These are phyloP conservation scores for Bolinopsis microptera DNA, from an alignment of 37 sponge, comb jelly and placozoan species.

Conservation along the genomic window DNA sequence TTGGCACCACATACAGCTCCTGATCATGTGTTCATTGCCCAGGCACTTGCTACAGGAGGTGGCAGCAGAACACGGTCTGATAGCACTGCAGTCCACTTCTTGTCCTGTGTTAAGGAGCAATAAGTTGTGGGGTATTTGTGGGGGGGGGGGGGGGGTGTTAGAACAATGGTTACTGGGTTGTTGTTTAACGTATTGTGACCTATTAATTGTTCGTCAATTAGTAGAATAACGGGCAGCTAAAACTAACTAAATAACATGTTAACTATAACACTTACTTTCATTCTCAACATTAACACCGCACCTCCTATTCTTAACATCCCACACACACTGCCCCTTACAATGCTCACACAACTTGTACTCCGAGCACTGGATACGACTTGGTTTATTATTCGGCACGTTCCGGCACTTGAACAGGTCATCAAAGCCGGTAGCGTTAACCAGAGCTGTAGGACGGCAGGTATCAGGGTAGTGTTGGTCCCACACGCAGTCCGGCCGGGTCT, in stretches of 20 bases:
- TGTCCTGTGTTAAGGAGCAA: neutral
- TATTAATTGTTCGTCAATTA: too few species aligned
- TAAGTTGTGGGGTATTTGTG: too few species aligned
- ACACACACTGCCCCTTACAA: constrained; percentile 46
- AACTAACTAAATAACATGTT: too few species aligned
- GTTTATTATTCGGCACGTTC: constrained; percentile 2
- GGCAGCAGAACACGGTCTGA: neutral
- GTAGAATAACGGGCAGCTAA: too few species aligned
- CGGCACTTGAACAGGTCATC: neutral
- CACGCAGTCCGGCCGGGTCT: neutral
- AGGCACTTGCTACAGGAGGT: neutral
- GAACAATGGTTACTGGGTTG: too few species aligned
- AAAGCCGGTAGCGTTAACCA: neutral
- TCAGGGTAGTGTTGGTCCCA: constrained; percentile 24
- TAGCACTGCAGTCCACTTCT: neutral
- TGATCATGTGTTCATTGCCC: neutral
- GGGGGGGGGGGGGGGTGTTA: neutral
- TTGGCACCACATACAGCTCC: constrained; percentile 12
- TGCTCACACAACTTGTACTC: constrained; percentile 43
- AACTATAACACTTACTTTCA: neutral
- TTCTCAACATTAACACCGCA: neutral
- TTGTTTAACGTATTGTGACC: too few species aligned
- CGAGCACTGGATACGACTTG: neutral
- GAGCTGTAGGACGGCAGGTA: neutral
- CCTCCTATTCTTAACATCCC: neutral